Evolutionary conservation across 1,140 invertebrate genomes (phyloP), one percentile per base, ranked within the genome.

Genomic region (Plectrocnemia conspersa): DNA sequence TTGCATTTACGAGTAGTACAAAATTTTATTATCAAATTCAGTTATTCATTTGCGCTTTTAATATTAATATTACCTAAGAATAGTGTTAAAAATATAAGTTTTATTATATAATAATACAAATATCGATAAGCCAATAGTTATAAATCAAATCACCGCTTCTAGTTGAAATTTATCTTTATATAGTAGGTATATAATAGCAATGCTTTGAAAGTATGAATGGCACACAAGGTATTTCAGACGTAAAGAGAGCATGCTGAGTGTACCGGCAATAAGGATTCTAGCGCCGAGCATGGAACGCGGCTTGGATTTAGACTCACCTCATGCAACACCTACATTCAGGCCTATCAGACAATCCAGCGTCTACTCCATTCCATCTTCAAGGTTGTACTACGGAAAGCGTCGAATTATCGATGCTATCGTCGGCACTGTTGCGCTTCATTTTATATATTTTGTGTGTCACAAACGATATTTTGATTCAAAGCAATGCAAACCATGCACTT

Each of bases 201-300:
- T n/a, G 54, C 58, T 38, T 56, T 54, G 56, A 60, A 54, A 56
- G 58, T 56, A 56, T 57, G 54, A 47, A 61, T 54, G 23, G 59
- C 59, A 56, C 50, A 40, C n/a, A 44, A 61, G 59, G 52, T 54
- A 61, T 61, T 61, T 61, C 77, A 82, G 81, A 74, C 81, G 80
- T 73, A 83, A 83, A 75, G 78, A 79, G 75, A 84, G 80, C 70
- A 78, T 80, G 64, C 75, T 82, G 74, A 77, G 76, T 64, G 78
- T 86, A 56, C 84, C 84, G 46, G 82, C 84, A 74, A 87, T 88
- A 65, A 81, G 84, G 66, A 85, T 88, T 65, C 74, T 86, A 75
- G 84, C 84, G 65, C 83, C 86, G 59, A 86, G 84, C 70, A 74
- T 85, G 77, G 85, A 88, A 75, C 77, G 82, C 69, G 82, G 84